A percentile compares a stretch with the other conserved stretches of the same genome.
phyloP scores from a whole-genome alignment of 30 jellyfish, hydroid and myxozoan genomes.

The Aurelia aurita region DNA sequence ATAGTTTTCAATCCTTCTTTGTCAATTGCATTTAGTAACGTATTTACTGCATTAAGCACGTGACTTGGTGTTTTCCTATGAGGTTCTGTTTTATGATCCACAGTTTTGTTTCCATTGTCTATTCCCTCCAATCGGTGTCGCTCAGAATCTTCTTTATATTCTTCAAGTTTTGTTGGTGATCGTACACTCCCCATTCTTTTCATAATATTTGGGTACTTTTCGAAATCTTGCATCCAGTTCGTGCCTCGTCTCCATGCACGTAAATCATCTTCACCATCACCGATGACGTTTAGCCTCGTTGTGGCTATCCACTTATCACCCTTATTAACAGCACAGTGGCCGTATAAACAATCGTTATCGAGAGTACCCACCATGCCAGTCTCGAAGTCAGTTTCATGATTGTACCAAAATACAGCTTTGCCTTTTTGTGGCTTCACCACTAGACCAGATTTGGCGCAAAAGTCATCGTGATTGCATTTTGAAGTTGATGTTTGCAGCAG shows the following conservation, averaged over 20 bases:
- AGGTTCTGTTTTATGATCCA: conserved; percentile 14
- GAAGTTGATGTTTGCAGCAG: conserved; percentile 59
- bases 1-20: conserved; percentile 67
- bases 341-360: conserved; percentile 83
- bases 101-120: conserved; percentile 54
- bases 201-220: conserved; percentile 46
- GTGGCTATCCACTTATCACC: conserved; percentile 96
- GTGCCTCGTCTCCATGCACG: conserved; percentile 99
- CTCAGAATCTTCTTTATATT: conserved; percentile 78
- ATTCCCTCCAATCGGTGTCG: conserved; percentile 48
- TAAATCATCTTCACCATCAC: conserved; percentile 89
- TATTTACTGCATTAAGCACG: conserved; percentile 83
- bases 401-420: conserved; percentile 95
- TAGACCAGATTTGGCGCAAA: conserved; percentile 78
- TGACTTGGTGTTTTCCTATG: conserved; percentile 74
- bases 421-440: conserved; percentile 91
- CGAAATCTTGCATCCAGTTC: conserved; percentile 71
- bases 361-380: conserved; percentile 92
- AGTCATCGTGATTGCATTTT: conserved; percentile 68
- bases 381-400: conserved; percentile 71
- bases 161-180: conserved; percentile 57
- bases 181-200: conserved; percentile 73
- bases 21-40: conserved; percentile 77
- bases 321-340: conserved; percentile 88
- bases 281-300: conserved; percentile 91